Evolutionary conservation across 2,797 vertebrate species (phyloP).

Genomic region (Phyllotis vaccarum): DNA sequence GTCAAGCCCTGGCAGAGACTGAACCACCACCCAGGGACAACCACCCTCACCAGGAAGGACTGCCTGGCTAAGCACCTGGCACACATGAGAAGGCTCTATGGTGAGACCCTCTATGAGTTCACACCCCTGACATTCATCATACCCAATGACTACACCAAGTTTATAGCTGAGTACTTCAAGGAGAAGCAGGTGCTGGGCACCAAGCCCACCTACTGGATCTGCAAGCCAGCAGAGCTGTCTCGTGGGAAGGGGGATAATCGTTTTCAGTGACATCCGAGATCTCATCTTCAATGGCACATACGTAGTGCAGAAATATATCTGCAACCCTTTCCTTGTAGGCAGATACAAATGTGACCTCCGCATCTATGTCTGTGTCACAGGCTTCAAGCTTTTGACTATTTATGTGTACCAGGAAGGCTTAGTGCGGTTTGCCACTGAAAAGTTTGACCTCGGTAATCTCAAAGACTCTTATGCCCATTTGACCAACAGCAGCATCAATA

Average conservation of each 20-base stretch:
- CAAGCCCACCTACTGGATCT: conserved; percentile 89
- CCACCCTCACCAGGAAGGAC: conserved; percentile 91
- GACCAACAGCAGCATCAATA: conserved; percentile 94
- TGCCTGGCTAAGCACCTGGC: conserved; percentile 89
- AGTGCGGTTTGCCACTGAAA: conserved; percentile 92
- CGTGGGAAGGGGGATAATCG: conserved; percentile 90
- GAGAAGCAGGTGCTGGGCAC: conserved; percentile 77
- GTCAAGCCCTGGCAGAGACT: conserved; percentile 92
- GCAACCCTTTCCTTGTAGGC: conserved; percentile 90
- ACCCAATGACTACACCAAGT: conserved; percentile 90
- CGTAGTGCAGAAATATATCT: conserved; percentile 91
- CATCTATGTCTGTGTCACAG: conserved; percentile 91
- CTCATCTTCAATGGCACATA: conserved; percentile 89
- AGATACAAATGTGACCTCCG: conserved; percentile 92
- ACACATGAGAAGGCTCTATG: conserved; percentile 89
- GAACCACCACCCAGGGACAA: conserved; percentile 91
- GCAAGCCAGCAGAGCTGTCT: conserved; percentile 91
- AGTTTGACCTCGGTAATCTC: conserved; percentile 88
- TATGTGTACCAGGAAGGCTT: conserved; percentile 91
- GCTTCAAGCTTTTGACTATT: conserved; percentile 91
- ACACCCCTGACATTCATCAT: conserved; percentile 90
- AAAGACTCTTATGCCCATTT: conserved; percentile 90
- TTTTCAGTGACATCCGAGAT: conserved; percentile 91
- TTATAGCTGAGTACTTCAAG: conserved; percentile 88
- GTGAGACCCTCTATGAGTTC: conserved; percentile 89